phyloP scores from a whole-genome alignment of 2,113 vertebrate species.

The Ondatra zibethicus region DNA sequence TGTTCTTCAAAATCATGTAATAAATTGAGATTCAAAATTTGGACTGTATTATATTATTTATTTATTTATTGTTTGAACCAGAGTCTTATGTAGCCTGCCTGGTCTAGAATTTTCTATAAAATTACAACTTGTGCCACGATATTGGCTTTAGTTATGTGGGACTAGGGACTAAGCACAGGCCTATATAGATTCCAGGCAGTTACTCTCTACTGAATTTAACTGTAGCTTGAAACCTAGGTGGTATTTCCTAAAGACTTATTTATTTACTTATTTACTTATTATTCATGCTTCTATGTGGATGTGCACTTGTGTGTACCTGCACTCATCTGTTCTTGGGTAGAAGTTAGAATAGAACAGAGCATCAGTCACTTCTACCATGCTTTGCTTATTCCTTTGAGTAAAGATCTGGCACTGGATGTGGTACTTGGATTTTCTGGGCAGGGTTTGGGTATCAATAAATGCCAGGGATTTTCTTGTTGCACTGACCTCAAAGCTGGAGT shows the following conservation, averaged over 20 bases:
- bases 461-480: background rate
- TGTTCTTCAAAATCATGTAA: background rate
- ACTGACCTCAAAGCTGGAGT: background rate
- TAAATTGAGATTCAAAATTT: background rate
- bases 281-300: background rate
- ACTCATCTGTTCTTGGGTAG: fast-evolving
- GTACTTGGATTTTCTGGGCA: background rate
- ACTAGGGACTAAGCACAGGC: too few species aligned
- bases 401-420: background rate
- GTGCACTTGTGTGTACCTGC: background rate
- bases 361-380: background rate
- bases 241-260: too few species aligned
- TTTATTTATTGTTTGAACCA: background rate
- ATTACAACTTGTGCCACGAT: too few species aligned
- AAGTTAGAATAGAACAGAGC: background rate
- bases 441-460: background rate
- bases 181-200: too few species aligned
- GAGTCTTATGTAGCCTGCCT: too few species aligned
- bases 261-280: background rate
- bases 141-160: too few species aligned
- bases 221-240: too few species aligned
- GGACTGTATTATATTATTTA: background rate
- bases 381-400: background rate
- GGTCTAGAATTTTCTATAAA: too few species aligned
- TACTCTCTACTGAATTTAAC: too few species aligned